phyloP scores from a whole-genome alignment of 2,888 invertebrate species.

The Zootermopsis nevadensis region DNA sequence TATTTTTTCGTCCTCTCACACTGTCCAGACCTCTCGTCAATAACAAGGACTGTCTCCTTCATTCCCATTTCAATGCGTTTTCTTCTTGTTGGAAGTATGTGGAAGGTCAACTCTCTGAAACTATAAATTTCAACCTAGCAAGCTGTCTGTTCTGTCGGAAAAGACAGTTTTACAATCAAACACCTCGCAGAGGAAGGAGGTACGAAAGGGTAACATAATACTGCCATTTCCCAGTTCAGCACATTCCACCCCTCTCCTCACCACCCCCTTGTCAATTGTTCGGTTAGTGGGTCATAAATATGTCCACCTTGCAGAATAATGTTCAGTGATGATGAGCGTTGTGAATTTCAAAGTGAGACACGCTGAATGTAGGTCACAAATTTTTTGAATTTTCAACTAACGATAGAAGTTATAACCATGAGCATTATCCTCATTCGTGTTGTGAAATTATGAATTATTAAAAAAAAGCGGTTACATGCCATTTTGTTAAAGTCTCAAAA shows the following conservation, averaged over 20 bases:
- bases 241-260: not conserved
- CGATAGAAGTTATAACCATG: not conserved
- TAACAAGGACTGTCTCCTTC: too few relatives aligned
- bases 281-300: conserved; percentile 30
- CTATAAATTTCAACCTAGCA: not conserved
- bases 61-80: too few relatives aligned
- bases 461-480: too few relatives aligned
- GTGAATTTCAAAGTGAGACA: conserved; percentile 22
- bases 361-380: conserved; percentile 12
- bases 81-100: too few relatives aligned
- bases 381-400: not conserved
- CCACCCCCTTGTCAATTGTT: not conserved
- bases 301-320: not conserved
- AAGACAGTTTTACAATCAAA: conserved; percentile 14
- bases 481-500: too few relatives aligned
- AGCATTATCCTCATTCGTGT: not conserved
- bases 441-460: too few relatives aligned
- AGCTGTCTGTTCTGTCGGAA: not conserved
- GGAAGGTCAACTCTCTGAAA: not conserved
- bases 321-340: conserved; percentile 8
- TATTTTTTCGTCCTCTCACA: too few relatives aligned
- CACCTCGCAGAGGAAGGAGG: not conserved
- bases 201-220: not conserved
- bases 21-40: too few relatives aligned
- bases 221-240: not conserved